phyloP scores from a whole-genome alignment of 2,113 vertebrate genomes.

The Forbesichthys agassizii region DNA sequence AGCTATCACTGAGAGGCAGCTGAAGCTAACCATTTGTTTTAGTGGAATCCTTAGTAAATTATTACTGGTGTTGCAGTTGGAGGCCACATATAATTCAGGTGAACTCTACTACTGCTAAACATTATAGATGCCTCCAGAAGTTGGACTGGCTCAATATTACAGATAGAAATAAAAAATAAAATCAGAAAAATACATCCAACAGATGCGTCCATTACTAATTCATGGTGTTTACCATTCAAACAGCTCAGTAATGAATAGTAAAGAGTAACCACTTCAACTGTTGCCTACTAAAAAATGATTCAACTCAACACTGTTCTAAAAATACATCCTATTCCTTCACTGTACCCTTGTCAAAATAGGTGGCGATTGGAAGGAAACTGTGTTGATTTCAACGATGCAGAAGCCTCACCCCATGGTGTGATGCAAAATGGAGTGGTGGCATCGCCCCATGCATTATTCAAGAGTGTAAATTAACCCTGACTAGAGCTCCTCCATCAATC shows the following conservation, averaged over 20 bases:
- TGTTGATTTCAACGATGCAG: slow-evolving; percentile 61
- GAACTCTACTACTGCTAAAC: not conserved
- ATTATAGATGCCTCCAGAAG: too few species aligned
- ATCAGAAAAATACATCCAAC: slow-evolving; percentile 12
- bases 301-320: slow-evolving; percentile 32
- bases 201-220: slow-evolving; percentile 58
- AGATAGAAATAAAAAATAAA: not conserved
- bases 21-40: slow-evolving; percentile 13
- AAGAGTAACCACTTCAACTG: slow-evolving; percentile 38
- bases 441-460: slow-evolving; percentile 86
- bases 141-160: too few species aligned
- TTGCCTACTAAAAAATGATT: not conserved
- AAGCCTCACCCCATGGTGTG: slow-evolving; percentile 84
- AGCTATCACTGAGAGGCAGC: slow-evolving; percentile 15
- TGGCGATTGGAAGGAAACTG: slow-evolving; percentile 51
- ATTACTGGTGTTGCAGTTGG: slow-evolving; percentile 13
- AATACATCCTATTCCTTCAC: slow-evolving; percentile 34
- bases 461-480: slow-evolving; percentile 91
- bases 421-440: slow-evolving; percentile 82
- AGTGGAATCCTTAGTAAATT: slow-evolving; percentile 3
- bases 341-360: slow-evolving; percentile 34
- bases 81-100: slow-evolving; percentile 18
- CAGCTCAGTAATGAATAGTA: slow-evolving; percentile 71
- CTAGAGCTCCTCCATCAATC: slow-evolving; percentile 91
- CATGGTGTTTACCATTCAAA: slow-evolving; percentile 56